Conservation (phyloP, 2,888 invertebrate species). For the Drosophila barbarae region DNA sequence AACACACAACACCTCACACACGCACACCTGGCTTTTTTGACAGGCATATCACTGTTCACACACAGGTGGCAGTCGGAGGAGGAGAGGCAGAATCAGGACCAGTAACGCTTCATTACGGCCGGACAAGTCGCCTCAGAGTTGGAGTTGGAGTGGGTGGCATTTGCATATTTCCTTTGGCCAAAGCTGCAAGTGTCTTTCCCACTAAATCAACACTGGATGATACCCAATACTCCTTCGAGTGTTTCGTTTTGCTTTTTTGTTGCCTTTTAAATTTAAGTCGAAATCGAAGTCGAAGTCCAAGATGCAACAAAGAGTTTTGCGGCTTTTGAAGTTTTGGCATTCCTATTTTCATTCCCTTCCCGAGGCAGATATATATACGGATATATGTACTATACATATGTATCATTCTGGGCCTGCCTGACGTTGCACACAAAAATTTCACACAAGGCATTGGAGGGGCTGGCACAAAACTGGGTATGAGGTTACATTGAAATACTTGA, state of each 20-base stretch:
- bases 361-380: conserved; percentile 35
- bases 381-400: not conserved
- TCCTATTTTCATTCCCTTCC: conserved; percentile 38
- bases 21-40: conserved; percentile 10
- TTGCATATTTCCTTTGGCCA: conserved; percentile 30
- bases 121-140: not conserved
- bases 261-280: conserved; percentile 50
- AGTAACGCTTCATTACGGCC: conserved; percentile 46
- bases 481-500: conserved; percentile 68
- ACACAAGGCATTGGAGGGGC: conserved; percentile 62
- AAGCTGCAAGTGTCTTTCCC: conserved; percentile 33
- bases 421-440: conserved; percentile 50
- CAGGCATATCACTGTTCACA: conserved; percentile 51
- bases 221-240: conserved; percentile 31
- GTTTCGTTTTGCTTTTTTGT: conserved; percentile 31
- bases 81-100: not conserved
- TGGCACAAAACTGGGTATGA: conserved; percentile 59
- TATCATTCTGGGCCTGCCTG: conserved; percentile 11
- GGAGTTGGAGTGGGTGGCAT: conserved; percentile 5
- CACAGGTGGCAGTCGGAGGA: conserved; percentile 8
- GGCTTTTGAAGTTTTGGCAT: conserved; percentile 52
- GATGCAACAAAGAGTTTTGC: conserved; percentile 40
- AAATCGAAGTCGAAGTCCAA: conserved; percentile 41
- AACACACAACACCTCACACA: conserved; percentile 18
- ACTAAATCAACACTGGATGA: conserved; percentile 54